Base-by-base conservation (phyloP, 92 coral and sea anemone genomes). In the Virgularia gustaviana region DNA sequence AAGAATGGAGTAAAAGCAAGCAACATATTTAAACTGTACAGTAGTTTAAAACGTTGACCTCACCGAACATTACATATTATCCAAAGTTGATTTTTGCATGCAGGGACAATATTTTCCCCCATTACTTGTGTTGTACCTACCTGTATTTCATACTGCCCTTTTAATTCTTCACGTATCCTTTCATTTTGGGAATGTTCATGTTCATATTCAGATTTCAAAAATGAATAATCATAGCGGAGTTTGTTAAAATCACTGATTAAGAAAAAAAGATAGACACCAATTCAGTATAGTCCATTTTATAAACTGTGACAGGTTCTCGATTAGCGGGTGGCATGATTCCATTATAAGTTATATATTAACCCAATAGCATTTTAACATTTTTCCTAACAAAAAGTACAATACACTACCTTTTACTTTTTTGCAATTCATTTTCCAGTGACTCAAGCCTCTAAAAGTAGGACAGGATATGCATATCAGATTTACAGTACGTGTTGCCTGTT, bases 131-230 rank as follows among this genome's bases (percentile, higher is more conserved):
- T 15, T 24, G 49, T 11, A 15, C 4, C n/a, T n/a, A 92, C 89
- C 86, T 92, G 92, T 61, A 81, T 78, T 36, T 92, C 98, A 79
- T 76, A 81, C 36, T 89, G 96, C 31, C 79, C 81, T 49, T 89
- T 90, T 65, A 89, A 72, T 72, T 92, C 98, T 19, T 89, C 96
- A 19, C 84, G 66, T 11, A 92, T 62, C 20, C 58, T 73, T 16
- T 73, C 41, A 44, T 29, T 38, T 33, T 29, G 47, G n/a, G 85
- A 91, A 85, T 89, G 96, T 27, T 92, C 98, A 62, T 92, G 96
- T 71, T 92, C 98, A 59, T 89, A 92, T 65, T 92, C 98, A 41
- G 98, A 92, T 83, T 92, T 92, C 79, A 92, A 60, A 60, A 92
- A 92, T 8, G 98, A 89, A 68, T 92, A 92, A 67, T 92, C 98